These are phyloP conservation scores for Papio anubis DNA, from an alignment of 2,113 vertebrate genomes.

Conservation along the genomic window DNA sequence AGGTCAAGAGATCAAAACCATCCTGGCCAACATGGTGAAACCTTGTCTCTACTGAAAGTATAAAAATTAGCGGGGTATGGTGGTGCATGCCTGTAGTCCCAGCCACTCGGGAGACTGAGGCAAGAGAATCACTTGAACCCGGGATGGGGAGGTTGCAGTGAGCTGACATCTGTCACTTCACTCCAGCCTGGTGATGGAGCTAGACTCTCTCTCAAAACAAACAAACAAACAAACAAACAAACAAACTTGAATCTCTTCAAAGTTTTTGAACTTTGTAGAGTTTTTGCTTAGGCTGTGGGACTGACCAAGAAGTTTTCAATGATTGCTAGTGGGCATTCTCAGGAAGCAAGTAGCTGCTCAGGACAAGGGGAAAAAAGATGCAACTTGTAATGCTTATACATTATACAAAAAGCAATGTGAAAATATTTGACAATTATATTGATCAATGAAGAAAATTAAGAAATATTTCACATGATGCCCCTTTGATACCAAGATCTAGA, in stretches of 20 bases:
- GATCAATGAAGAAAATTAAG: background rate
- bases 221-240: too few relatives aligned
- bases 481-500: background rate
- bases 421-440: background rate
- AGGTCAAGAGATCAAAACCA: too few relatives aligned
- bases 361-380: background rate
- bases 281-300: background rate
- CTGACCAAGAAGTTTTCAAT: background rate
- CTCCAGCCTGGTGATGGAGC: too few relatives aligned
- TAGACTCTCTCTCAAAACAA: too few relatives aligned
- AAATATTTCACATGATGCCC: background rate
- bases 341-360: background rate
- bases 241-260: background rate
- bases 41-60: too few relatives aligned
- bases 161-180: too few relatives aligned
- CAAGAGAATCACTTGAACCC: too few relatives aligned
- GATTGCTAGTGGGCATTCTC: background rate
- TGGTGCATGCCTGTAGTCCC: too few relatives aligned
- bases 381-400: background rate
- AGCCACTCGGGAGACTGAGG: too few relatives aligned
- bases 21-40: too few relatives aligned
- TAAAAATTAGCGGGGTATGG: too few relatives aligned
- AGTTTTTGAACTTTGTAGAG: background rate
- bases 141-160: too few relatives aligned
- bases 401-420: background rate